Conservation (phyloP, 2,113 vertebrate species). For the Tinamus guttatus region DNA sequence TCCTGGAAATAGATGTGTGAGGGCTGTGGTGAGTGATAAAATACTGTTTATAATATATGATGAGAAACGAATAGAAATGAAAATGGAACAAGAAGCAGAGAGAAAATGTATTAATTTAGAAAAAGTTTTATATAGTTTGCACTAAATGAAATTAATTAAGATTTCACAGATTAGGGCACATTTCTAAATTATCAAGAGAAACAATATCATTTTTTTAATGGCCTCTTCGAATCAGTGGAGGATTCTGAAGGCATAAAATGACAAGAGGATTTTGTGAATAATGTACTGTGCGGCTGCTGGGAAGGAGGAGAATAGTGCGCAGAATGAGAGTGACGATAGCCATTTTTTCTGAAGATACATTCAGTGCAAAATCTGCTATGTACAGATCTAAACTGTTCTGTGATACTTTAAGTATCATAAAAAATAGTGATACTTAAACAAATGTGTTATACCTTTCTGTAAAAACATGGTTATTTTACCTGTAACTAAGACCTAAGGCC, state of each 20-base stretch:
- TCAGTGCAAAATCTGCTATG: not conserved
- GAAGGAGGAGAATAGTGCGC: not conserved
- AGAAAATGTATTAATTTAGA: not conserved
- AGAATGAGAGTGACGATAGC: not conserved
- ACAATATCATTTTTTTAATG: not conserved
- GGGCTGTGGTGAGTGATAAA: not conserved
- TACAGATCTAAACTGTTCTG: not conserved
- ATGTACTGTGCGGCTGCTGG: not conserved
- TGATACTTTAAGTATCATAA: too few relatives aligned
- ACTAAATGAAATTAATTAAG: not conserved
- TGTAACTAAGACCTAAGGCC: not conserved
- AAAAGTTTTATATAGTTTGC: not conserved
- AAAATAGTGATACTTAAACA: not conserved
- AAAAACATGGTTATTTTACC: not conserved
- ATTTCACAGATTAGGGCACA: not conserved
- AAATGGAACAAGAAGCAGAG: not conserved
- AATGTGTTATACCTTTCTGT: not conserved
- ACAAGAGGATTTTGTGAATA: not conserved
- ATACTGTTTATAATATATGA: not conserved
- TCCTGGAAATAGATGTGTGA: not conserved
- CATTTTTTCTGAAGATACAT: not conserved
- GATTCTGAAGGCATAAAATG: not conserved
- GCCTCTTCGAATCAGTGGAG: not conserved
- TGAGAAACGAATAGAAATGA: not conserved
- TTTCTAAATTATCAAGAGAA: not conserved